A percentile compares a stretch with the other conserved stretches of the same genome.
Conservation (phyloP, 2,888 invertebrate species). For the Octodonta nipae region DNA sequence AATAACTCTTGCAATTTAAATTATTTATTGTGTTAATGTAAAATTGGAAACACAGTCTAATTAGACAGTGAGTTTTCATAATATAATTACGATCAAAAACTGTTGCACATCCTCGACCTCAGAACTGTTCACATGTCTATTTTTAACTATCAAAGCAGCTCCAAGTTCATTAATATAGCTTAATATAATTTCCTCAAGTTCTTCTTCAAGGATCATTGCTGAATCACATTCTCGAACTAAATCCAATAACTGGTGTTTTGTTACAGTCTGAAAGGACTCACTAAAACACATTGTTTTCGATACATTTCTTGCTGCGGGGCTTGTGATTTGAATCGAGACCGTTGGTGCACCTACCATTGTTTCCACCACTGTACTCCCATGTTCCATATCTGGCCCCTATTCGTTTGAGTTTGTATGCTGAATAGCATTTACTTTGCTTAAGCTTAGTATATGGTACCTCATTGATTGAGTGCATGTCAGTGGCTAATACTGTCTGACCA, state of each 20-base stretch:
- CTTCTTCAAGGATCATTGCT: slow-evolving; percentile 89
- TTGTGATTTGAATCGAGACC: slow-evolving; percentile 19
- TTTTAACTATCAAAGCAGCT: slow-evolving; percentile 82
- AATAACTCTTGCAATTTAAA: no score
- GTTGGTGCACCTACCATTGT: slow-evolving; percentile 21
- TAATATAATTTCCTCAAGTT: slow-evolving; percentile 86
- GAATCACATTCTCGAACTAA: slow-evolving; percentile 89
- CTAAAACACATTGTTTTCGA: slow-evolving; percentile 8
- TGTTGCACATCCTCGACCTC: slow-evolving; percentile 91
- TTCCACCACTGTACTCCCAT: slow-evolving; percentile 24
- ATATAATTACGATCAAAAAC: slow-evolving; percentile 78
- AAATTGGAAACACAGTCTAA: no score
- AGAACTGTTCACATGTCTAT: slow-evolving; percentile 73
- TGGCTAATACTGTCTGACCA: no score
- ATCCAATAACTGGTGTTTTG: slow-evolving; percentile 77
- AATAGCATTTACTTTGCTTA: slow-evolving; percentile 24
- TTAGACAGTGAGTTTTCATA: slow-evolving; percentile 97
- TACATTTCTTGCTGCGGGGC: slow-evolving; percentile 12
- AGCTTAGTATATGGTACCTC: no score
- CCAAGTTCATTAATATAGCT: slow-evolving; percentile 91
- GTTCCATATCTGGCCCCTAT: slow-evolving; percentile 22
- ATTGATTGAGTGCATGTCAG: no score
- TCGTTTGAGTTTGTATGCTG: slow-evolving; percentile 19
- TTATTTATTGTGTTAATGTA: no score
- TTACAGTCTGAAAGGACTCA: slow-evolving; percentile 37